A percentile compares a stretch with the other conserved stretches of the same genome.
These are phyloP conservation scores for Phylloscopus trochilus DNA, from an alignment of 2,113 vertebrate species.

Conservation along the genomic window DNA sequence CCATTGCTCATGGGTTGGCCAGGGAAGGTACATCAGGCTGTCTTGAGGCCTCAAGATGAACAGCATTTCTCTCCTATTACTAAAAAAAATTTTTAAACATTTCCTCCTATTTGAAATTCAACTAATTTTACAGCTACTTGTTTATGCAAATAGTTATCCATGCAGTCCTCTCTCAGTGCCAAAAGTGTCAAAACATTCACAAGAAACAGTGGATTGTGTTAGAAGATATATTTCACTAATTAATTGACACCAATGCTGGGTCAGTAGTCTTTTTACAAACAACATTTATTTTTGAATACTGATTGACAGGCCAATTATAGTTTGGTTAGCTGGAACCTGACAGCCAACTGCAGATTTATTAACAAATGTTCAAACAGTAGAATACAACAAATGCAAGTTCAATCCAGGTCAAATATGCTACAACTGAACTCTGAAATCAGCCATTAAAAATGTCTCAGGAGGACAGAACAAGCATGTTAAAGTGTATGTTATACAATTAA, in stretches of 20 bases:
- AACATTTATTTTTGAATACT: neutral
- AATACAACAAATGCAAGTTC: neutral
- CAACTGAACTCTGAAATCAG: slow-evolving; percentile 40
- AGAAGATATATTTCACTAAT: neutral
- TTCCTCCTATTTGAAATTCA: neutral
- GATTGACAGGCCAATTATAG: neutral
- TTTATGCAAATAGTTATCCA: neutral
- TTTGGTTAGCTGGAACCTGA: neutral
- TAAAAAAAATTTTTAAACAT: neutral
- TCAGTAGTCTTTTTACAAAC: neutral
- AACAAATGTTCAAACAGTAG: neutral
- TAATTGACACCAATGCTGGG: neutral
- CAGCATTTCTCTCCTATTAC: neutral
- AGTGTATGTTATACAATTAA: slow-evolving; percentile 27
- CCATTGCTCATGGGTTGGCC: neutral
- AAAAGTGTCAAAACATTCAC: neutral
- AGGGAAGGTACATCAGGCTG: neutral
- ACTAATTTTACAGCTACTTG: neutral
- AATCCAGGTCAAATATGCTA: slow-evolving; percentile 13
- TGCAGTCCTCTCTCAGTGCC: neutral
- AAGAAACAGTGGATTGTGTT: neutral
- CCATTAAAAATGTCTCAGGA: slow-evolving; percentile 30
- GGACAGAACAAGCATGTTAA: slow-evolving; percentile 22
- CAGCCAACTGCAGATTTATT: slow-evolving; percentile 1
- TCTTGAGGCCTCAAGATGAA: neutral